Base-by-base conservation (phyloP, 2,888 invertebrate genomes). In the Iphiclides podalirius region DNA sequence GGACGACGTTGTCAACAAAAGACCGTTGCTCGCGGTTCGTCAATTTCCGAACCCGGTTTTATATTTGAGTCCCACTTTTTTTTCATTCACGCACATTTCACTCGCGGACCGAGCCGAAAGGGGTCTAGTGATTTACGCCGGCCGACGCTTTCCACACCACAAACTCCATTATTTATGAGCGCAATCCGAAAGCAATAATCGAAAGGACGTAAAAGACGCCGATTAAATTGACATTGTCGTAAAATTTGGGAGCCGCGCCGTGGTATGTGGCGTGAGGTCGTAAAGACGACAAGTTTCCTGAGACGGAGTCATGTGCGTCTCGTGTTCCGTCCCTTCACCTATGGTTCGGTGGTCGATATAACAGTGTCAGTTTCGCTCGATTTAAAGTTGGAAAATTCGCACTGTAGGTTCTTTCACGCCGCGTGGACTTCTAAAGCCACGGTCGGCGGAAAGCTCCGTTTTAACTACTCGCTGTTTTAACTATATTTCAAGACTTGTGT, bases 151-250 rank as follows among this genome's bases (percentile, higher is more conserved):
- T 51, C 45, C 41, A 51, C 50, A 35, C 45, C 45, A 41, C 45
- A 45, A 51, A 46, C 37, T 45, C 40, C 45, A 51, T 51, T 45
- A 51, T 51, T 51, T 51, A 51, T 51, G 50, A 37, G 36, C 41
- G 35, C 41, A 51, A 51, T 51, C 40, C 45, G 15, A 51, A 45
- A 40, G 45, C 45, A 51, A 51, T 45, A 45, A 50, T 50, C 50
- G 50, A 40, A 37, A 36, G 50, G 50, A 45, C 40, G 36, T 51
- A 41, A 51, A 51, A 45, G 45, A 51, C 20, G 20, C 45, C 50
- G 50, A 46, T 51, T 51, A 51, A 51, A 51, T 51, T 44, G 41
- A 45, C 50, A 45, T 45, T 46, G 45, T 51, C 50, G 45, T 51
- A 51, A 51, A 51, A 51, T 51, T 51, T 45, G 41, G 50, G 38